Conservation (phyloP, 2,113 vertebrate species). For the Carassius carassius region DNA sequence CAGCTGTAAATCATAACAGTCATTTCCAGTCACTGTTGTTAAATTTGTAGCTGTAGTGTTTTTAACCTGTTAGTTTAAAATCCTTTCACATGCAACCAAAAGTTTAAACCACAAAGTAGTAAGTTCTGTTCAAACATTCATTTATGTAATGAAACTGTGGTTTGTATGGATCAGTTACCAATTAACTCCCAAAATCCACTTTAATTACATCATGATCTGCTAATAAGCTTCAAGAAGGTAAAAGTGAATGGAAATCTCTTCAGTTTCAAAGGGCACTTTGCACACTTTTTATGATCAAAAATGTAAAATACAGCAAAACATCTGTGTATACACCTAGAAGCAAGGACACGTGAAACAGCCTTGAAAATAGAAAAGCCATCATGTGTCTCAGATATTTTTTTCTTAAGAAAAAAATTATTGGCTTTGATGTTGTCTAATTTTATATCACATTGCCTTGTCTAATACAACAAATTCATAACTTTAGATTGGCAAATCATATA, state of each 20-base stretch:
- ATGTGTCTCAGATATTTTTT: background rate
- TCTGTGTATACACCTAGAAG: background rate
- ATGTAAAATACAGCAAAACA: background rate
- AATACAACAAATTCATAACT: background rate
- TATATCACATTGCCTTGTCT: background rate
- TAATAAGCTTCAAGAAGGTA: slow-evolving; percentile 17
- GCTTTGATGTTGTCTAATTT: no score
- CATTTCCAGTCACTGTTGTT: background rate
- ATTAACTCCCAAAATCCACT: background rate
- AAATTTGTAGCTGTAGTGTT: background rate
- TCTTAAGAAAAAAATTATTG: no score
- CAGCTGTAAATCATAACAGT: no score
- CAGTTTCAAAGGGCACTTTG: background rate
- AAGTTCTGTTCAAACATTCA: background rate
- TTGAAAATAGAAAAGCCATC: slow-evolving; percentile 13
- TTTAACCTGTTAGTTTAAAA: background rate
- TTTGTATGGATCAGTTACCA: slow-evolving; percentile 2
- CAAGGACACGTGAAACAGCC: slow-evolving; percentile 10
- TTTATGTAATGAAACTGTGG: background rate
- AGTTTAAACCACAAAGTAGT: background rate
- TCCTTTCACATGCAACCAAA: slow-evolving; percentile 2
- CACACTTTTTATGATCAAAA: background rate
- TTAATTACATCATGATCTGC: slow-evolving; percentile 16
- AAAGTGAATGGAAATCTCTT: slow-evolving; percentile 16
- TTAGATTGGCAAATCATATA: background rate